phyloP scores from a whole-genome alignment of 2,888 invertebrate genomes.

The Onchidella celtica region DNA sequence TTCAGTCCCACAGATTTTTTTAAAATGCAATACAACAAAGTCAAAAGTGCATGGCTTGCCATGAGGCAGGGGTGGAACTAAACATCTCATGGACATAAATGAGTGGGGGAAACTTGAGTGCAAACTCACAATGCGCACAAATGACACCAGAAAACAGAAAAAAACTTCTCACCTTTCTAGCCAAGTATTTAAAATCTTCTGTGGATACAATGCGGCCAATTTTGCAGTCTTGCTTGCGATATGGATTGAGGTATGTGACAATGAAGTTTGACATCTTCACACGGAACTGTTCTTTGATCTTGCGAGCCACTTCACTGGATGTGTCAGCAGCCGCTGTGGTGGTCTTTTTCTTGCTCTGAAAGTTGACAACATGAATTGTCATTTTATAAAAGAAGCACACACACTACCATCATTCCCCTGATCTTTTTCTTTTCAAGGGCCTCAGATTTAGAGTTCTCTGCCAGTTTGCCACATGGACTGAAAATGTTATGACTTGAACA shows the following conservation, averaged over 20 bases:
- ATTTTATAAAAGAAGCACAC: constrained; percentile 39
- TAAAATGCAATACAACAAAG: no score
- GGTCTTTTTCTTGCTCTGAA: constrained; percentile 76
- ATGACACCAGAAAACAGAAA: no score
- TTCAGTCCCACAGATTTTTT: no score
- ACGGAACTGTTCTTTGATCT: constrained; percentile 92
- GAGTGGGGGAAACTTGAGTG: no score
- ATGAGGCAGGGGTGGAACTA: no score
- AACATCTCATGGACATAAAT: no score
- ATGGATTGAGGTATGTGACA: constrained; percentile 90
- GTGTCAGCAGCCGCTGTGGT: constrained; percentile 81
- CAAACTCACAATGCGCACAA: no score
- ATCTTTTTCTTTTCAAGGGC: not conserved
- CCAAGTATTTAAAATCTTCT: constrained; percentile 96
- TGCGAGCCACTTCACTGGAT: constrained; percentile 84
- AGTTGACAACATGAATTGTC: not conserved
- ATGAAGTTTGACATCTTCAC: constrained; percentile 82
- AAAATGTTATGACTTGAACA: no score
- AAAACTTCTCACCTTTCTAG: constrained; percentile 85
- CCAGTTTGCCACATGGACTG: no score
- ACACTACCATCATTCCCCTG: not conserved
- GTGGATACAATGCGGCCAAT: constrained; percentile 92
- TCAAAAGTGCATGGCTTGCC: no score
- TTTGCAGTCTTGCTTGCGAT: constrained; percentile 91
- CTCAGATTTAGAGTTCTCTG: not conserved